Conservation (phyloP, 1,140 invertebrate genomes). For the Plectus sambesii region DNA sequence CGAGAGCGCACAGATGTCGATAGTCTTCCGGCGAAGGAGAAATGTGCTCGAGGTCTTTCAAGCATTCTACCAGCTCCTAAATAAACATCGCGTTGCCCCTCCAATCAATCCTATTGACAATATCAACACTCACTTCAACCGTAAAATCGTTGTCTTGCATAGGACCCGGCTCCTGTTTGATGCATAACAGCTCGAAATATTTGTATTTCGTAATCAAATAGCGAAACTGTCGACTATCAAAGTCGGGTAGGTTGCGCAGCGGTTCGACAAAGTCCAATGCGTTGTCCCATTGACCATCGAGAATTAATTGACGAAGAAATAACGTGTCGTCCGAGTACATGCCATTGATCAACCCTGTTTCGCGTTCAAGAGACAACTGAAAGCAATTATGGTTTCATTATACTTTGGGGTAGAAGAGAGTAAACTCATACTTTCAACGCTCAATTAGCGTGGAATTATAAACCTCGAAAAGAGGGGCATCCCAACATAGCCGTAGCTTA, state of each 20-base stretch:
- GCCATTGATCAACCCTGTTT: slow-evolving; percentile 87
- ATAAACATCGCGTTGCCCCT: slow-evolving; percentile 10
- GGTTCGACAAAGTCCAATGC: slow-evolving; percentile 90
- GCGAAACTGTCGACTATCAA: slow-evolving; percentile 65
- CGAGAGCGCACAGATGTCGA: slow-evolving; percentile 73
- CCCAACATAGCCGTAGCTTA: slow-evolving; percentile 1
- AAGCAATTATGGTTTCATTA: too few relatives aligned
- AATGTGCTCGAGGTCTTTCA: slow-evolving; percentile 73
- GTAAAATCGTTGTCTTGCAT: slow-evolving; percentile 69
- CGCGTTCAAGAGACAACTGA: slow-evolving; percentile 77
- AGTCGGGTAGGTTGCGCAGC: slow-evolving; percentile 59
- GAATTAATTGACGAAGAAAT: slow-evolving; percentile 77
- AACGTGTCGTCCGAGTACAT: slow-evolving; percentile 77
- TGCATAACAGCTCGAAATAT: slow-evolving; percentile 83
- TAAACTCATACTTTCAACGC: too few relatives aligned
- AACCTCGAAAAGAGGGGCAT: too few relatives aligned
- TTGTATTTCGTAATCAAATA: slow-evolving; percentile 80
- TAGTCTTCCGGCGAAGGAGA: slow-evolving; percentile 85
- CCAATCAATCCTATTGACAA: slow-evolving; percentile 11
- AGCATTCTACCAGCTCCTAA: slow-evolving; percentile 68
- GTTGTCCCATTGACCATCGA: slow-evolving; percentile 97
- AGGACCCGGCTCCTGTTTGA: slow-evolving; percentile 68
- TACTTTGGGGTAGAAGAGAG: too few relatives aligned
- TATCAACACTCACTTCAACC: slow-evolving; percentile 56
- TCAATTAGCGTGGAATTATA: too few relatives aligned